phyloP scores from a whole-genome alignment of 2,797 vertebrate genomes.

The Scyliorhinus canicula region DNA sequence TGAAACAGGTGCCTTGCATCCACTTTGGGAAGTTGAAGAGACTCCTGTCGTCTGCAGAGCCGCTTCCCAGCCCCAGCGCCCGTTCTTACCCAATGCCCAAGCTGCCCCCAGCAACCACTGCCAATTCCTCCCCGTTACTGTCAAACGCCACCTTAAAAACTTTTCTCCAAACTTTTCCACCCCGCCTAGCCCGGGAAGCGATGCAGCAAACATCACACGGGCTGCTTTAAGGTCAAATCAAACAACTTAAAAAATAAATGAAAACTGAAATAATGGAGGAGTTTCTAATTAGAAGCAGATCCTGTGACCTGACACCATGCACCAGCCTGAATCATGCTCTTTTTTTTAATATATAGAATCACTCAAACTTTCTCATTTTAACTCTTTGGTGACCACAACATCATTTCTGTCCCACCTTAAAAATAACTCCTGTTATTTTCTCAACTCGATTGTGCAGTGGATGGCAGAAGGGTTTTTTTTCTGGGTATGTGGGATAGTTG shows the following conservation, averaged over 20 bases:
- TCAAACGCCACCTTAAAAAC: conserved; percentile 46
- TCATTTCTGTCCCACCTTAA: not conserved
- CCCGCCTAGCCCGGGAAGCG: too few relatives aligned
- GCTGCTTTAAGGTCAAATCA: not conserved
- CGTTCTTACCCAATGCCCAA: conserved; percentile 43
- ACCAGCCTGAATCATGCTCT: not conserved
- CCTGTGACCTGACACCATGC: not conserved
- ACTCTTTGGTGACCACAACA: not conserved
- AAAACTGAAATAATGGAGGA: not conserved
- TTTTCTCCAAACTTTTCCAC: not conserved
- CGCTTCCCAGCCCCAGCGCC: conserved; percentile 51
- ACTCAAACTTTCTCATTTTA: not conserved
- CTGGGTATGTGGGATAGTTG: not conserved
- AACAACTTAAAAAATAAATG: not conserved
- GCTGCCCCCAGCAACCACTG: not conserved
- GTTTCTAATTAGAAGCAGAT: conserved; percentile 1
- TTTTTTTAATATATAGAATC: not conserved
- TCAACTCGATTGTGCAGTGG: not conserved
- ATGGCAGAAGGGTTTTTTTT: not conserved
- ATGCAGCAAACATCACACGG: not conserved
- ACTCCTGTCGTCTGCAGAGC: conserved; percentile 41
- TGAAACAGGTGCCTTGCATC: conserved; percentile 64
- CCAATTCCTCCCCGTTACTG: conserved; percentile 38
- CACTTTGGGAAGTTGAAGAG: conserved; percentile 48
- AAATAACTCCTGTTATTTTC: not conserved